Evolutionary conservation across 1,140 invertebrate species (phyloP).

Genomic region (Cotesia vestalis): DNA sequence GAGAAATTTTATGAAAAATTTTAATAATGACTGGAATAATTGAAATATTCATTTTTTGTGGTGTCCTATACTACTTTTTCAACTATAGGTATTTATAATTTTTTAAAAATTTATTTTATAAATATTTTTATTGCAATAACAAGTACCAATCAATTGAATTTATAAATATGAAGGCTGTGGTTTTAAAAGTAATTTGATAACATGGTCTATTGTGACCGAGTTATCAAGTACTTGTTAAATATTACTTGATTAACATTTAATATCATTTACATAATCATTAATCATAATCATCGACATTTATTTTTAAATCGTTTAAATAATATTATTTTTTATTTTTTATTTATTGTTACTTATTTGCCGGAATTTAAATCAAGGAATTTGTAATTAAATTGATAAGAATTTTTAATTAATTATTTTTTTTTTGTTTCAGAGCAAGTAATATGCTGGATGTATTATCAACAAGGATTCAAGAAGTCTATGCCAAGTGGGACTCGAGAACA

Average conservation of each 20-base stretch:
- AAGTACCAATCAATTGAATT: neutral
- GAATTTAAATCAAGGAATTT: neutral
- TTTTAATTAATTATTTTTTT: slow-evolving; percentile 25
- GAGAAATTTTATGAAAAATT: neutral
- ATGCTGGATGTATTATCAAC: slow-evolving; percentile 71
- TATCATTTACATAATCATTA: neutral
- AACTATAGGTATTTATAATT: slow-evolving; percentile 55
- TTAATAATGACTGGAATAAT: slow-evolving; percentile 58
- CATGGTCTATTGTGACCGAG: neutral
- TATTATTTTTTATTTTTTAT: no score
- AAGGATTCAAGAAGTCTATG: slow-evolving; percentile 68
- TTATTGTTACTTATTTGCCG: neutral
- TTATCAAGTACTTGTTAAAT: neutral
- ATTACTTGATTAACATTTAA: neutral
- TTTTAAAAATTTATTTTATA: slow-evolving; percentile 1
- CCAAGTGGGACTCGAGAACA: slow-evolving; percentile 65
- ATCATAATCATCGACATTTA: neutral
- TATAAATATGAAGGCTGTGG: neutral
- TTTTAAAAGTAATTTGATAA: no score
- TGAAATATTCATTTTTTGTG: slow-evolving; percentile 61
- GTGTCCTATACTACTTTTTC: slow-evolving; percentile 61
- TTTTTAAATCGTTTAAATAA: neutral
- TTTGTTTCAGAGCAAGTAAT: slow-evolving; percentile 65
- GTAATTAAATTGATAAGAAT: slow-evolving; percentile 10
- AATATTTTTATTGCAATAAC: neutral